Percentiles rank a stretch among this genome's conserved stretches.
phyloP scores from a whole-genome alignment of 2,888 invertebrate genomes.

The Melikaiella ostensackeni region DNA sequence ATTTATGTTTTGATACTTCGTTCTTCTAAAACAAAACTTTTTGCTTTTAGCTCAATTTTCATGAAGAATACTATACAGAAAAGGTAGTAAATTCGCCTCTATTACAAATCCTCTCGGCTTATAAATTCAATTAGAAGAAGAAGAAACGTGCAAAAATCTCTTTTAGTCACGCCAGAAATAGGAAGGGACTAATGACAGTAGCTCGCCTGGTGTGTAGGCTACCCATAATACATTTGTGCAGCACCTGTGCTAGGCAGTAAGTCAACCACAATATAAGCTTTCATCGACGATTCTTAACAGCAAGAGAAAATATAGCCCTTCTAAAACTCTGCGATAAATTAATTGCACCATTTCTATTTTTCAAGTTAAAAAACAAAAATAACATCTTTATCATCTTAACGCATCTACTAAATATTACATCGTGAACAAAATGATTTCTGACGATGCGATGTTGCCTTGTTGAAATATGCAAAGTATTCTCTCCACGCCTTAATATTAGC shows the following conservation, averaged over 20 bases:
- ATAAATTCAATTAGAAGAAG: neutral
- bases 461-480: constrained; percentile 34
- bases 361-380: neutral
- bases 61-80: too few species aligned
- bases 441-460: neutral
- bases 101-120: neutral
- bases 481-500: constrained; percentile 29
- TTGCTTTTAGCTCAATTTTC: too few species aligned
- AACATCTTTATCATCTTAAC: neutral
- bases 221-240: neutral
- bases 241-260: neutral
- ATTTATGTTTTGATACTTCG: too few species aligned
- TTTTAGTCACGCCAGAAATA: neutral
- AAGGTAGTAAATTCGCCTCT: neutral
- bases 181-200: neutral
- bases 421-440: neutral
- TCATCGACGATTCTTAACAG: neutral
- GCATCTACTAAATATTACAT: neutral
- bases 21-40: too few species aligned
- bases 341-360: neutral
- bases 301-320: neutral
- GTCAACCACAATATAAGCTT: neutral
- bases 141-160: neutral
- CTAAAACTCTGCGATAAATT: neutral
- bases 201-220: neutral